phyloP scores from a whole-genome alignment of 1,140 invertebrate genomes.

The Drosophila prosaltans region DNA sequence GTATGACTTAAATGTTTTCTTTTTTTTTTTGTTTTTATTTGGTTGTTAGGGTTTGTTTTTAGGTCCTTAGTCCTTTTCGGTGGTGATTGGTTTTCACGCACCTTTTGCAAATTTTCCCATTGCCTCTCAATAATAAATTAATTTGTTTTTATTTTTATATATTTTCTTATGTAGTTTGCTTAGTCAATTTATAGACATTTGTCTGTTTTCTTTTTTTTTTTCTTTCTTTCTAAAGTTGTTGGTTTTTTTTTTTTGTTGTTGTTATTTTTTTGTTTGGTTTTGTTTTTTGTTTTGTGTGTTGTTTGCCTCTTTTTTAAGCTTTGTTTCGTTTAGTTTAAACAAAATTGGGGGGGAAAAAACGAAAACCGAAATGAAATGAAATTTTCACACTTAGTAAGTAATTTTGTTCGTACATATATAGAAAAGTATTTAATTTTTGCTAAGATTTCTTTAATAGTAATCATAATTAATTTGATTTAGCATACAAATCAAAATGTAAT shows the following conservation, averaged over 20 bases:
- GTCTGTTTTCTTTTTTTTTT: constrained; percentile 39
- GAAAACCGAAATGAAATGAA: neutral
- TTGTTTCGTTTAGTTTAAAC: constrained; percentile 47
- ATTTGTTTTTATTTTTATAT: constrained; percentile 20
- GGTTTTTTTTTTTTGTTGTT: constrained; percentile 31
- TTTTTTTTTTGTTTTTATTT: constrained; percentile 19
- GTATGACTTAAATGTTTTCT: constrained; percentile 49
- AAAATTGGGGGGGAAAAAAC: neutral
- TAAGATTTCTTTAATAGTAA: constrained; percentile 66
- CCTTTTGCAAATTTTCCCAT: constrained; percentile 18
- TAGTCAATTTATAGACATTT: constrained; percentile 67
- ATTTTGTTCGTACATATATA: constrained; percentile 32
- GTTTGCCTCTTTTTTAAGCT: constrained; percentile 73
- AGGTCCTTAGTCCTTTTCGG: constrained; percentile 9
- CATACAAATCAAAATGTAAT: constrained; percentile 53
- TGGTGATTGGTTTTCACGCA: neutral
- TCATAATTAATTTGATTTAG: constrained; percentile 69
- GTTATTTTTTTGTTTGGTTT: constrained; percentile 23
- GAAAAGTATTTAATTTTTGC: constrained; percentile 70
- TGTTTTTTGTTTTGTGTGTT: constrained; percentile 44
- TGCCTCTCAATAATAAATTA: constrained; percentile 10
- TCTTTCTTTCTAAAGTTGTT: constrained; percentile 41
- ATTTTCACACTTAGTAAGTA: constrained; percentile 15
- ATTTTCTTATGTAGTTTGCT: constrained; percentile 16
- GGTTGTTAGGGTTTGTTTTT: neutral